A percentile compares a stretch with the other conserved stretches of the same genome.
phyloP scores from a whole-genome alignment of 1,140 invertebrate species.

The roundworm (Caenorhabditis elegans) region DNA sequence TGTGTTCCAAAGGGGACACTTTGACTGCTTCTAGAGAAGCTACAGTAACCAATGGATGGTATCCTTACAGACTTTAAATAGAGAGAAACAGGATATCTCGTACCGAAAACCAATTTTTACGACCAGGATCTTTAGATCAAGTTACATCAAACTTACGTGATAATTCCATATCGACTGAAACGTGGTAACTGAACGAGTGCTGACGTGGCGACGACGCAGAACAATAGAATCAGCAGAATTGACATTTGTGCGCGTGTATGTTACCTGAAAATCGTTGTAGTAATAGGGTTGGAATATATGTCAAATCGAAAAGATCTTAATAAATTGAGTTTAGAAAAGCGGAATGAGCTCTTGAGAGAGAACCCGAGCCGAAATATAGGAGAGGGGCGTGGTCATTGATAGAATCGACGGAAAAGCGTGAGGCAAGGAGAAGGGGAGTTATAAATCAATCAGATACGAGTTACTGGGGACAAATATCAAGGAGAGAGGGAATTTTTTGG shows the following conservation, averaged over 20 bases:
- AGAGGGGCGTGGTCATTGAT: not conserved
- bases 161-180: not conserved
- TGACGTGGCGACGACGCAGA: not conserved
- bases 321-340: not conserved
- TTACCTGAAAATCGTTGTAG: constrained; percentile 14
- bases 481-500: not conserved
- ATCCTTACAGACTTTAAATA: no score
- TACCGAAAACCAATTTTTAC: no score
- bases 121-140: no score
- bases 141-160: not conserved
- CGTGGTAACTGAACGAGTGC: constrained; percentile 18
- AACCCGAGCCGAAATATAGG: not conserved
- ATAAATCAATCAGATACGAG: constrained; percentile 1
- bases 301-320: constrained; percentile 2
- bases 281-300: not conserved
- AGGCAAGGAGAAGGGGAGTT: not conserved
- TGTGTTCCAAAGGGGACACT: no score
- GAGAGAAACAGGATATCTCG: no score
- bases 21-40: no score
- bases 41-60: no score
- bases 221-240: not conserved
- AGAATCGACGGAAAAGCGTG: not conserved
- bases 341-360: not conserved
- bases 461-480: not conserved
- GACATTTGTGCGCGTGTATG: not conserved